Evolutionary conservation across 1,140 invertebrate genomes (phyloP), one percentile per base, ranked within the genome.

Genomic region (Ericerus pela): DNA sequence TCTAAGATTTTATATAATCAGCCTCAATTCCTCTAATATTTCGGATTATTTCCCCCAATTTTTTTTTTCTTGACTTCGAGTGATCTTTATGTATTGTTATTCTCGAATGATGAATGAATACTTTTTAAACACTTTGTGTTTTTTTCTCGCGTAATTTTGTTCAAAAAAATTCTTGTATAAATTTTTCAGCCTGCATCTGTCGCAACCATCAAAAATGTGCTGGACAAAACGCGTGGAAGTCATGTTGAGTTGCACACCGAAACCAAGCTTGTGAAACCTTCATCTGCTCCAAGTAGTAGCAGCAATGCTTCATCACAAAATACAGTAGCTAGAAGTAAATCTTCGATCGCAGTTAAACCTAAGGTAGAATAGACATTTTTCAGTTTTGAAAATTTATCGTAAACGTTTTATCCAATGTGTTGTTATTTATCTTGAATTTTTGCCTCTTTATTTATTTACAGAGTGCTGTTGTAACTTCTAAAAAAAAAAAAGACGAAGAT

Each of bases 161-260:
- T 27, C 18, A 16, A 54, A 10, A 8, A 8, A 16, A 57, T 54
- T 58, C 20, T 26, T 24, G 36, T 53, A 54, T 27, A 54, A 55
- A 31, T 31, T 60, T 66, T 63, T 36, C 64, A 82, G 78, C 88
- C 88, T 24, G 84, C 83, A 6, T 92, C 89, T 0, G 89, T 88
- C 65, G 79, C 79, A 33, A 79, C 81, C 6, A 80, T 95, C 6
- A 73, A 82, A 66, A 78, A 79, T 0, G 77, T 82, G 0, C 66
- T 96, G 38, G 91, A 96, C 61, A 95, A 94, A 69, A 83, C 84
- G 0, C 75, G 86, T 11, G 82, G 84, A 0, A 86, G 81, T 69
- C 70, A 95, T 20, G 90, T 91, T 0, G 76, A 85, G 0, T 90
- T 91, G 70, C 36, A 58, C 38, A 16, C 51, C 58, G 30, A 52